Evolutionary conservation across 1,140 invertebrate genomes (phyloP), one percentile per base, ranked within the genome.

Genomic region (Drosophila baimaii): DNA sequence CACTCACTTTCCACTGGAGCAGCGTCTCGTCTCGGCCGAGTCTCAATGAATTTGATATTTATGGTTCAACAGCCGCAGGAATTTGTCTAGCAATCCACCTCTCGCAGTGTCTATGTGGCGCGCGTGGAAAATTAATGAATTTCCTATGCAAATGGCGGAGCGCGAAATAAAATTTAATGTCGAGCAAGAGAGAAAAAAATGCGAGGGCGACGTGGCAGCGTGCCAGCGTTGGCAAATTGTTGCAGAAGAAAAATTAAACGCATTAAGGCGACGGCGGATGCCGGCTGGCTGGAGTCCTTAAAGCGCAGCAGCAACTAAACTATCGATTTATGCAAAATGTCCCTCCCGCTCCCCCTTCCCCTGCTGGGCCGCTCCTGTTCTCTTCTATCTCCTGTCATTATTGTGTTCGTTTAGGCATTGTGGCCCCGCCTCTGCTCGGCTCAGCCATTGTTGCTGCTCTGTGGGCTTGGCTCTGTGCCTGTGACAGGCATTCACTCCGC

Each of bases 121-220:
- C 66, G 43, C 68, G 55, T 74, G 61, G 44, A 89, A 85, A 89
- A 89, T 89, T 89, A 89, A 89, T 89, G 84, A 89, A 79, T 84
- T 89, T 89, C 74, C 81, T 79, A 89, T 89, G 84, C 84, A 89
- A 89, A 89, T 89, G 80, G 47, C 51, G 35, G 49, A 74, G 71
- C 79, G 84, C 83, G 82, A 89, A 88, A 88, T 88, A 88, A 88
- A 88, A 88, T 88, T 89, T 89, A 88, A 89, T 81, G 84, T 72
- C 63, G 58, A 43, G 71, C 61, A 84, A 80, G 8, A 27, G 8
- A 27, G 27, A 5, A 85, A 86, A 89, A 88, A 88, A 86, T 85
- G 82, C 80, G 56, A 72, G 62, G 51, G 66, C 65, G 79, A 85
- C 82, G 82, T 85, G 82, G 75, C 76, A 29, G 23, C 33, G 17